These are phyloP conservation scores for Trichechus manatus DNA, from an alignment of 2,113 vertebrate genomes.

Conservation along the genomic window DNA sequence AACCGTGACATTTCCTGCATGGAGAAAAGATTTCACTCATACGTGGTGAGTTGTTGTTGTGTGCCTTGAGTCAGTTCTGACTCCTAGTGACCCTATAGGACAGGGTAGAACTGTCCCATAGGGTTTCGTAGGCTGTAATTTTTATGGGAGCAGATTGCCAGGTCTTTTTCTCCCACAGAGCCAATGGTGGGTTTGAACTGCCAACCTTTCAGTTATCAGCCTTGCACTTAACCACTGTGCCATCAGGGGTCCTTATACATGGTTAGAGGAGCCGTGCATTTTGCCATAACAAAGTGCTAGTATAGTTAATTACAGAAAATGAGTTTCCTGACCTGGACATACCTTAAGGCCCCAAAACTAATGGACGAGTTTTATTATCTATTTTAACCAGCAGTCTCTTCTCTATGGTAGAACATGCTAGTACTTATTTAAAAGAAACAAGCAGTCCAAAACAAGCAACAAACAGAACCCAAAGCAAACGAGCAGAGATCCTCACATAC, in stretches of 20 bases:
- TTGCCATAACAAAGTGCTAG: neutral
- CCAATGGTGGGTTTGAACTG: too few relatives aligned
- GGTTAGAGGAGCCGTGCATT: neutral
- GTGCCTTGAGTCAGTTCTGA: too few relatives aligned
- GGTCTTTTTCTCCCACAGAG: too few relatives aligned
- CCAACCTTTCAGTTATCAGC: too few relatives aligned
- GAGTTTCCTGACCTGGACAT: neutral
- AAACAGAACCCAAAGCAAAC: neutral
- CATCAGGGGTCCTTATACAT: neutral
- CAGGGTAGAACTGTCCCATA: too few relatives aligned
- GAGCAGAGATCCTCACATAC: neutral
- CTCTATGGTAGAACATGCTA: neutral
- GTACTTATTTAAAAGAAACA: slow-evolving; percentile 16
- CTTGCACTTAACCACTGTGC: too few relatives aligned
- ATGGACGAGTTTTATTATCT: neutral
- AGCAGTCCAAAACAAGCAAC: neutral
- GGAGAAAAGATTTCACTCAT: neutral
- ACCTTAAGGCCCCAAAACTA: neutral
- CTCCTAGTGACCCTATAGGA: too few relatives aligned
- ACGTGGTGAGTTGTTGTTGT: neutral
- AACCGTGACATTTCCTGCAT: neutral
- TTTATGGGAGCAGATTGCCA: too few relatives aligned
- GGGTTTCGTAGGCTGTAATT: too few relatives aligned
- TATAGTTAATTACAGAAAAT: neutral
- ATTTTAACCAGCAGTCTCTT: neutral